Evolutionary conservation across 2,888 invertebrate genomes (phyloP), one percentile per base, ranked within the genome.

Genomic region (Micoletzkya japonica): DNA sequence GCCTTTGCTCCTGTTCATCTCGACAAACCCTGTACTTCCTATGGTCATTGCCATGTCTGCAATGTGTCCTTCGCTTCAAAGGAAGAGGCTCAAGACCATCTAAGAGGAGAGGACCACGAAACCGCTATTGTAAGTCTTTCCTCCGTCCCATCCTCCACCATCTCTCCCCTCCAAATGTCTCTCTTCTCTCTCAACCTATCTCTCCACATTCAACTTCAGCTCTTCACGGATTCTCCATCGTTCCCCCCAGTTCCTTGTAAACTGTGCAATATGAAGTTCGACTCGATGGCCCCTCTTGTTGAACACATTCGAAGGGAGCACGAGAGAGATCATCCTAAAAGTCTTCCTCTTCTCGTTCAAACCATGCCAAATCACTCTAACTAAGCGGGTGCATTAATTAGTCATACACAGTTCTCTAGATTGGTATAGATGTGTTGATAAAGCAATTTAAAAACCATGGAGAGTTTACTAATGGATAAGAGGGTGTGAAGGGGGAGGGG

Each of bases 241-340:
- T n/a, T n/a, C n/a, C n/a, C n/a, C n/a, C 44, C 44, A 14, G 20
- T 54, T 10, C 10, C 24, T 2, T 66, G 66, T 24, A 66, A 66
- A 26, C 56, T 66, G 4, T 66, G 66, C 24, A 39, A 56, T 20
- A 54, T 54, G 36, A 34, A 39, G 4, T 66, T 66, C 30, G 24
- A 30, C 30, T 24, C 54, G 39, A 66, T 66, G 66, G 54, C 34
- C 26, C 56, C 37, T 2, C n/a, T 66, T 6, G 66, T 66, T n/a
- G 66, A 34, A 20, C 66, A 66, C 30, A 66, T 66, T 17, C 34
- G 66, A 36, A 24, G 56, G 24, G 66, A 66, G 36, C 66, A 66
- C 37, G 66, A 66, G 24, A 54, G 66, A 2, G 56, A 66, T 64
- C 64, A 64, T 64, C 64, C 64, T 20, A 66, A 66, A 39, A 39